Evolutionary conservation across 2,888 invertebrate genomes (phyloP).

Genomic region (Poecilobothrus nobilitatus): DNA sequence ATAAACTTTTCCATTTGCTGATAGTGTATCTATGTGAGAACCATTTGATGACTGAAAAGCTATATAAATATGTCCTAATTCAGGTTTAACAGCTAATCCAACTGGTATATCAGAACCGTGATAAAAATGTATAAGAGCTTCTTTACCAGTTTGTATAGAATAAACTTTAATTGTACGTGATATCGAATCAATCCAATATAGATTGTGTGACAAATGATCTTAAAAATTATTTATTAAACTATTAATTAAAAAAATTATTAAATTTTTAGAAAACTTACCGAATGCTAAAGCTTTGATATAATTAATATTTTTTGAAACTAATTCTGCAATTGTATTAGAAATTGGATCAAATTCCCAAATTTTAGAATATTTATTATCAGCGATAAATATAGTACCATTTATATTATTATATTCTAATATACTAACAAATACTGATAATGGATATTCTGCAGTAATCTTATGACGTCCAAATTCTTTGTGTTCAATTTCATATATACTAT

Average conservation of each 20-base stretch:
- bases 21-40: slow-evolving; percentile 57
- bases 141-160: slow-evolving; percentile 51
- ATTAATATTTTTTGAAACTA: slow-evolving; percentile 45
- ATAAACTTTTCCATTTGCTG: slow-evolving; percentile 54
- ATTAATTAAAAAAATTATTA: background rate
- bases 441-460: slow-evolving; percentile 45
- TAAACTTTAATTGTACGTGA: slow-evolving; percentile 57
- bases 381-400: slow-evolving; percentile 47
- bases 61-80: slow-evolving; percentile 52
- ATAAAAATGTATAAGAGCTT: slow-evolving; percentile 53
- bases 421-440: slow-evolving; percentile 49
- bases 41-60: slow-evolving; percentile 45
- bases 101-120: slow-evolving; percentile 54
- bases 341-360: slow-evolving; percentile 43
- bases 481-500: slow-evolving; percentile 53
- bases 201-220: slow-evolving; percentile 63
- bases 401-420: slow-evolving; percentile 59
- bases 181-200: slow-evolving; percentile 64
- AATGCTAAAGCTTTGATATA: slow-evolving; percentile 52
- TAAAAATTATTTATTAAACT: slow-evolving; percentile 19
- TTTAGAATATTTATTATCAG: slow-evolving; percentile 45
- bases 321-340: slow-evolving; percentile 27
- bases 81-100: slow-evolving; percentile 55
- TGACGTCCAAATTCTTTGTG: slow-evolving; percentile 61
- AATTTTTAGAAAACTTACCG: slow-evolving; percentile 37